Evolutionary conservation across 2,888 invertebrate genomes (phyloP).

Genomic region (Ophonus ardosiacus): DNA sequence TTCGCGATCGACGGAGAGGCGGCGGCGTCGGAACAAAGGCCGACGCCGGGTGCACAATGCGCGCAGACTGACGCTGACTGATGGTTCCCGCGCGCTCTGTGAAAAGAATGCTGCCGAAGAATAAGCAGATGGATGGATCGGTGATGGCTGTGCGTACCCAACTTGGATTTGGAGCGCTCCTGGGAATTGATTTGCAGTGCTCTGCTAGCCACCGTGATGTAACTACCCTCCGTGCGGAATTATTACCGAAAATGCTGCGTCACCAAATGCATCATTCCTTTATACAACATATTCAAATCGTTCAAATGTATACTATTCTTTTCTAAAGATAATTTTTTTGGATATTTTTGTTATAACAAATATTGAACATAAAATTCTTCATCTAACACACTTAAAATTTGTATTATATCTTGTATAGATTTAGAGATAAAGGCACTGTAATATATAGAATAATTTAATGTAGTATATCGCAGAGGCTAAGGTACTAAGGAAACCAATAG

Average conservation of each 20-base stretch:
- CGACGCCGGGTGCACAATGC: constrained; percentile 72
- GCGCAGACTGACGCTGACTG: constrained; percentile 76
- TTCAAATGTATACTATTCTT: not conserved
- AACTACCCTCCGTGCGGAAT: not conserved
- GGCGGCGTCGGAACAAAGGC: constrained; percentile 71
- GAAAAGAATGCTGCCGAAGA: constrained; percentile 74
- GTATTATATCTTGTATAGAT: too few species aligned
- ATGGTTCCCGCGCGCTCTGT: constrained; percentile 71
- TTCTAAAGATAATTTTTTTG: not conserved
- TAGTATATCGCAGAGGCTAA: too few species aligned
- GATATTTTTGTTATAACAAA: too few species aligned
- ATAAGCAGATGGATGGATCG: constrained; percentile 74
- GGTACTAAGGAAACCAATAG: too few species aligned
- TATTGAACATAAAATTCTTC: too few species aligned
- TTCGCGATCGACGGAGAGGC: constrained; percentile 67
- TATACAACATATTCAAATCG: too few species aligned
- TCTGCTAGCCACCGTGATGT: too few species aligned
- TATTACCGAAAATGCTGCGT: not conserved
- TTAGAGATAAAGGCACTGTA: too few species aligned
- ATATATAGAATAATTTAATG: too few species aligned
- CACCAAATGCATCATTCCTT: too few species aligned
- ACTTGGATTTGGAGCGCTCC: constrained; percentile 66
- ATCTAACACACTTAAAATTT: too few species aligned
- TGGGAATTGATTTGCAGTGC: too few species aligned
- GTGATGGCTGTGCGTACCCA: constrained; percentile 69